Evolutionary conservation across 2,113 vertebrate genomes (phyloP), one percentile per base, ranked within the genome.

Genomic region (Pseudopodoces humilis): DNA sequence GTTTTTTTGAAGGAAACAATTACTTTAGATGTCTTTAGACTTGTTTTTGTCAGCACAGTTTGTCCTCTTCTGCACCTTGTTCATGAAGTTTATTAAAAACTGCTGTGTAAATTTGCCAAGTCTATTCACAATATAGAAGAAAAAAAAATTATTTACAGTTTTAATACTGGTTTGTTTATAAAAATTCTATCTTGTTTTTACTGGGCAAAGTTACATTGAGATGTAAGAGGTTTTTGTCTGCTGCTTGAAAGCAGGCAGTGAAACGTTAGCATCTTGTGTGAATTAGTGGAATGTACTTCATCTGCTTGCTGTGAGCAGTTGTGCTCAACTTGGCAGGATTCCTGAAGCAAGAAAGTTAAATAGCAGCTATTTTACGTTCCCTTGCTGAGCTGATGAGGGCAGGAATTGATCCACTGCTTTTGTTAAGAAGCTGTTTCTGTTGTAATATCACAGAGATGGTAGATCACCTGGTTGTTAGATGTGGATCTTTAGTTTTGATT

Each of bases 341-440:
- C 64, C 74, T 92, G 69, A 86, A 60, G 83, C 49, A 82, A 69
- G 63, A 68, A 88, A 92, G 75, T 95, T 70, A 91, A 88, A 89
- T 92, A 88, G 77, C 62, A 94, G 77, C 89, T 91, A 84, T 91
- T 96, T 91, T 79, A 31, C 0, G 2, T 95, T 94, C 62, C 46
- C 89, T 95, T 89, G 89, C 77, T 97, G 94, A 89, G 93, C 83
- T 91, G 94, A 91, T 91, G 56, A 91, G 77, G 47, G 53, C 14
- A 39, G 80, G 58, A 96, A 95, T 96, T 84, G 92, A 88, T 94
- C 77, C 46, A 41, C n/a, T 72, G 67, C 78, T 94, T 90, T 92
- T 92, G 70, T 94, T 81, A 82, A 85, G 69, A 89, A 89, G 62
- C 65, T 81, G 69, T 94, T 94, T 92, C 81, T 94, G 74, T 24